A percentile compares a stretch with the other conserved stretches of the same genome.
Evolutionary conservation across 53 echinoderm and acorn worm genomes (phyloP).

Genomic region (Echinometra lucunter): DNA sequence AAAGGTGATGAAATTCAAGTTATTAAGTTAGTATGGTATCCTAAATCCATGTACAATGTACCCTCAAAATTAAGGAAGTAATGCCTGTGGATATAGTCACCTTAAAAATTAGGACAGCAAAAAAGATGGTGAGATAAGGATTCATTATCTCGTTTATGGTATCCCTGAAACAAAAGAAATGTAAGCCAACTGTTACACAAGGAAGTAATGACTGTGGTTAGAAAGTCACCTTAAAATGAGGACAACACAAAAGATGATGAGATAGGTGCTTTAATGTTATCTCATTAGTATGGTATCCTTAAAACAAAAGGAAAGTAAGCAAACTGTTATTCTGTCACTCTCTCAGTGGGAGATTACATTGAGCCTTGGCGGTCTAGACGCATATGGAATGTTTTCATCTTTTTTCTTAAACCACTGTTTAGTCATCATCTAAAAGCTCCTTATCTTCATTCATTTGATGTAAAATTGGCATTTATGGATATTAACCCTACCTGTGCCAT

Average conservation of each 20-base stretch:
- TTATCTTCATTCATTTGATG: not conserved
- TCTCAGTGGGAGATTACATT: not conserved
- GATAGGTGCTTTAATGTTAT: not conserved
- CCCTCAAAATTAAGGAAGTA: no score
- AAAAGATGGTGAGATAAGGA: not conserved
- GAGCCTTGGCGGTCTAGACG: slow-evolving; percentile 21
- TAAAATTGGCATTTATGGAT: not conserved
- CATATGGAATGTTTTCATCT: not conserved
- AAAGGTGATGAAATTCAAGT: no score
- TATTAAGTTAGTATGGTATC: no score
- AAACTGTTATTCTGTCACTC: slow-evolving; percentile 13
- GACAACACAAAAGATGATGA: not conserved
- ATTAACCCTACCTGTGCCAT: not conserved
- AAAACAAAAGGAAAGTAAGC: not conserved
- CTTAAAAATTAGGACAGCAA: not conserved
- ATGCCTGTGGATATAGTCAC: no score
- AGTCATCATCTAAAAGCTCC: not conserved
- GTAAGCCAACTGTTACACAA: not conserved
- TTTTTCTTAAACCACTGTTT: not conserved
- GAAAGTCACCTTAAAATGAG: not conserved
- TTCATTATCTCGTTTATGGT: not conserved
- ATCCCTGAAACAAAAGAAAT: not conserved
- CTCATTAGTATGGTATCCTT: not conserved
- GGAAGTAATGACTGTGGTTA: no score
- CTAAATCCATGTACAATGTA: no score